phyloP scores from a whole-genome alignment of 2,797 vertebrate genomes.

The Bovichtus variegatus region DNA sequence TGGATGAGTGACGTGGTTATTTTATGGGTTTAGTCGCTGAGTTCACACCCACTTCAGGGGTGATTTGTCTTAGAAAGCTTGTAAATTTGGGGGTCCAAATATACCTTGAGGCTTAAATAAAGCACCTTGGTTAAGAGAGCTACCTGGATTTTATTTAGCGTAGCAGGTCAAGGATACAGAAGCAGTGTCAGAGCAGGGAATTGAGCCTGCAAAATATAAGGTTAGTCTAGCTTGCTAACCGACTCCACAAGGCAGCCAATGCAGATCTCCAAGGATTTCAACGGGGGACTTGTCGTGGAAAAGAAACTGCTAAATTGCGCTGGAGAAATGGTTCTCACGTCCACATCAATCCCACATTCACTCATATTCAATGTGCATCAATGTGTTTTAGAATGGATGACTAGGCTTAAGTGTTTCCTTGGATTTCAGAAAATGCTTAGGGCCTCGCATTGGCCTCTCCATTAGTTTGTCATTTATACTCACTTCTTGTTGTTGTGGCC shows the following conservation, averaged over 20 bases:
- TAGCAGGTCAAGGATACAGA: slow-evolving; percentile 81
- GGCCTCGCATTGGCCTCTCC: too few species aligned
- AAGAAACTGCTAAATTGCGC: slow-evolving; percentile 67
- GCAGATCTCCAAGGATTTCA: slow-evolving; percentile 69
- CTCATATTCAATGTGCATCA: slow-evolving; percentile 60
- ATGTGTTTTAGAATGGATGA: slow-evolving; percentile 85
- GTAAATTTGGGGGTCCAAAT: slow-evolving; percentile 72
- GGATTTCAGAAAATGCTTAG: slow-evolving; percentile 66
- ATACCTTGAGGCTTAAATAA: slow-evolving; percentile 72
- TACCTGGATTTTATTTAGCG: slow-evolving; percentile 77
- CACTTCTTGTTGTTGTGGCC: slow-evolving; percentile 95
- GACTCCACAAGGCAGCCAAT: slow-evolving; percentile 63
- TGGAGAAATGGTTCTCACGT: slow-evolving; percentile 58
- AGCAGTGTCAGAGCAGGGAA: slow-evolving; percentile 80
- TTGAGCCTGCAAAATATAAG: slow-evolving; percentile 76
- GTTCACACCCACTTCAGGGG: slow-evolving; percentile 60
- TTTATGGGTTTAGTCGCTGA: slow-evolving; percentile 81
- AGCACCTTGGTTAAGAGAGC: slow-evolving; percentile 79
- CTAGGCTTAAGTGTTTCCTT: slow-evolving; percentile 86
- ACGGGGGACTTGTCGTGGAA: slow-evolving; percentile 53
- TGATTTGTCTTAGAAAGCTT: slow-evolving; percentile 59
- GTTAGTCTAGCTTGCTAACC: slow-evolving; percentile 83
- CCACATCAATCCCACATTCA: slow-evolving; percentile 71
- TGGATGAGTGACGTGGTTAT: slow-evolving; percentile 79
- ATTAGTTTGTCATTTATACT: slow-evolving; percentile 76